These are phyloP conservation scores for Sebastes alutus DNA, from an alignment of 2,797 vertebrate genomes.

Conservation along the genomic window DNA sequence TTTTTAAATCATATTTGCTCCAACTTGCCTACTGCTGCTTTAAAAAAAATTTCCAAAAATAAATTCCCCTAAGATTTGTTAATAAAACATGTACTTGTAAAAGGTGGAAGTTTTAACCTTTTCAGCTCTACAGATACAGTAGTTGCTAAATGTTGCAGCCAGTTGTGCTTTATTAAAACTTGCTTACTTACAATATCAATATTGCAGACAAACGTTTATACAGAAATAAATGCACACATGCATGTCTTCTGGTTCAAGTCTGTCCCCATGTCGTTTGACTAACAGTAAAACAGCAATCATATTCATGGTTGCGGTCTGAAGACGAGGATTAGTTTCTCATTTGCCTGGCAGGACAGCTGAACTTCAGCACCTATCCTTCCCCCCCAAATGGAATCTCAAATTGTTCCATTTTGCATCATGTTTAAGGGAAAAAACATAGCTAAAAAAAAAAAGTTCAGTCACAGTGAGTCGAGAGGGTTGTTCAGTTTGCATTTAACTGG, in stretches of 20 bases:
- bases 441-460: background rate
- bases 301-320: background rate
- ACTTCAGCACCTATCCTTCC: background rate
- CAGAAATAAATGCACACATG: background rate
- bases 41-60: background rate
- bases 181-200: background rate
- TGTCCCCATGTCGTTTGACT: background rate
- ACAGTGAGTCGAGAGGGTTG: background rate
- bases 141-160: background rate
- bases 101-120: background rate
- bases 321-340: background rate
- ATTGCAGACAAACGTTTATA: background rate
- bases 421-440: background rate
- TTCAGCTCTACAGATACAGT: background rate
- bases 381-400: background rate
- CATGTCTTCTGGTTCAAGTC: background rate
- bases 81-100: background rate
- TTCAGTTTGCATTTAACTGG: background rate
- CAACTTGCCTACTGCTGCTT: no score
- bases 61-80: background rate
- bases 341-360: background rate
- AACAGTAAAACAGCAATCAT: no score
- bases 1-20: no score
- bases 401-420: background rate
- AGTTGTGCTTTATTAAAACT: background rate